phyloP scores from a whole-genome alignment of 2,888 invertebrate species.

The Dasysyrphus tricinctus region DNA sequence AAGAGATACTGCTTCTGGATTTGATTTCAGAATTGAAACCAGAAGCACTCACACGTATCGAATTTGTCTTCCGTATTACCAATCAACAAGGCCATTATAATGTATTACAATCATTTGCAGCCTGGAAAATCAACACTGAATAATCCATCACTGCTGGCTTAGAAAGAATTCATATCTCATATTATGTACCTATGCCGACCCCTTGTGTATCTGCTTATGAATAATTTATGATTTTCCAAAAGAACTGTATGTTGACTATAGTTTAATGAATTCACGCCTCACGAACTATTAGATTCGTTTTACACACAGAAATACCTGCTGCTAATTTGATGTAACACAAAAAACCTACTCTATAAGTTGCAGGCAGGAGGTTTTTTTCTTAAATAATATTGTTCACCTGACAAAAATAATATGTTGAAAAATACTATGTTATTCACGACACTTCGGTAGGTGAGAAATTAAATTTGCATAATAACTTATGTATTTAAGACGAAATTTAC shows the following conservation, averaged over 20 bases:
- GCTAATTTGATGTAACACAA: constrained; percentile 59
- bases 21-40: too few relatives aligned
- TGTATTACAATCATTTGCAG: background rate
- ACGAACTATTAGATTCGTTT: constrained; percentile 13
- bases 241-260: constrained; percentile 15
- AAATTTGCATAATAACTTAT: constrained; percentile 67
- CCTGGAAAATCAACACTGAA: background rate
- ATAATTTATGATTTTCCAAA: constrained; percentile 17
- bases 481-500: constrained; percentile 61
- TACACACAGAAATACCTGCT: constrained; percentile 30
- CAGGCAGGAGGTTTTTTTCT: constrained; percentile 44
- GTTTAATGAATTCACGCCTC: constrained; percentile 34
- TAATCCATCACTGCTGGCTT: background rate
- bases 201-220: constrained; percentile 1
- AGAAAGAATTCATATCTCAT: background rate
- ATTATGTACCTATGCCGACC: background rate
- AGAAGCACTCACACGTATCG: too few relatives aligned
- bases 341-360: background rate
- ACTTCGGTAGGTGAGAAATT: constrained; percentile 67
- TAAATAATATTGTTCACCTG: constrained; percentile 43
- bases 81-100: too few relatives aligned
- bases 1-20: too few relatives aligned
- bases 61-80: too few relatives aligned
- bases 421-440: constrained; percentile 63
- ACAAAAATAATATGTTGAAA: constrained; percentile 53